Evolutionary conservation across 2,888 invertebrate genomes (phyloP).

Genomic region (Melinopterus prodromus): DNA sequence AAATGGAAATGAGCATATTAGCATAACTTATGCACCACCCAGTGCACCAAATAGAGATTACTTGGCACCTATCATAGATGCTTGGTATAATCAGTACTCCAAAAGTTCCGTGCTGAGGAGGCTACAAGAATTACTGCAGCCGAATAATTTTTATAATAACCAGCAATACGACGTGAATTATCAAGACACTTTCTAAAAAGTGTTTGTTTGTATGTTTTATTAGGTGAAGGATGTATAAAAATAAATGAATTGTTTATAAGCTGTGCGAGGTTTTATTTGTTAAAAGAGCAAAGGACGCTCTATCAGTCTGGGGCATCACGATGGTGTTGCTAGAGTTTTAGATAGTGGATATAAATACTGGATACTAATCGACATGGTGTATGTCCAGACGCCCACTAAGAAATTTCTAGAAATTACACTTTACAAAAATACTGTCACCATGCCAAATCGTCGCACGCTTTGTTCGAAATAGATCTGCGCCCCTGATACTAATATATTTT

Average conservation of each 20-base stretch:
- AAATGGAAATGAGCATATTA: conserved; percentile 56
- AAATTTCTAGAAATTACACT: background rate
- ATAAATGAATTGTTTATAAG: conserved; percentile 16
- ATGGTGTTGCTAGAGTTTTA: background rate
- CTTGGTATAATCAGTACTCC: conserved; percentile 43
- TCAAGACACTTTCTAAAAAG: conserved; percentile 34
- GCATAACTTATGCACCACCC: conserved; percentile 56
- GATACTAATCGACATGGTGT: conserved; percentile 6
- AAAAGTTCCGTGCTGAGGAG: conserved; percentile 41
- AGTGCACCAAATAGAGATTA: conserved; percentile 32
- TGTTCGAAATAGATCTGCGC: conserved; percentile 22
- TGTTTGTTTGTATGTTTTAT: conserved; percentile 11
- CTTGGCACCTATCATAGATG: conserved; percentile 39
- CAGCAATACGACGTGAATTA: conserved; percentile 37
- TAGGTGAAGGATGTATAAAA: conserved; percentile 16
- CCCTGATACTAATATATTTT: conserved; percentile 13
- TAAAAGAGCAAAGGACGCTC: background rate
- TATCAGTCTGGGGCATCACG: conserved; percentile 22
- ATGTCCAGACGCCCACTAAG: background rate
- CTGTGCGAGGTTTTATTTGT: conserved; percentile 13
- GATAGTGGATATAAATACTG: conserved; percentile 16
- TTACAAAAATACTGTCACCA: conserved; percentile 17
- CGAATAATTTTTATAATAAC: conserved; percentile 39
- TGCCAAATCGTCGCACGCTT: conserved; percentile 19
- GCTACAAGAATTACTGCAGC: conserved; percentile 43